phyloP scores from a whole-genome alignment of 64 coral and sea anemone genomes.

The Acropora yongei region DNA sequence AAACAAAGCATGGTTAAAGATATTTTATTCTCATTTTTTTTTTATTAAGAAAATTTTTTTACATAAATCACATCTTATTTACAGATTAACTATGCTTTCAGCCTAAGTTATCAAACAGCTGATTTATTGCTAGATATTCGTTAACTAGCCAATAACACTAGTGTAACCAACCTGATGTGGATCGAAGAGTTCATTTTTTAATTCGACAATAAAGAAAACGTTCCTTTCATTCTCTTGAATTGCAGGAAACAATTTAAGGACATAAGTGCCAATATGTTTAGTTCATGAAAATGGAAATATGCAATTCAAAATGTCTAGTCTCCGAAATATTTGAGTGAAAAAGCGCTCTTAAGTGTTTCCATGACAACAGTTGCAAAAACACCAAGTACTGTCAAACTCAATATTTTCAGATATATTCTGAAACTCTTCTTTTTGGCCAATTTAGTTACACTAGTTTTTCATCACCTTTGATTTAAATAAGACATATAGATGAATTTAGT shows the following conservation, averaged over 20 bases:
- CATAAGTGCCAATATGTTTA: not conserved
- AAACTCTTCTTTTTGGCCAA: not conserved
- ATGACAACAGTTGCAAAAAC: constrained; percentile 23
- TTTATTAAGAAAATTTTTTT: constrained; percentile 19
- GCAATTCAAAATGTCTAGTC: too few relatives aligned
- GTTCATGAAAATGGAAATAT: not conserved
- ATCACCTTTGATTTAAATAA: not conserved
- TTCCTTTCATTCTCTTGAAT: not conserved
- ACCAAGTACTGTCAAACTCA: too few relatives aligned
- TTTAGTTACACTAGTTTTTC: constrained; percentile 26
- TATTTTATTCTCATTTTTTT: not conserved
- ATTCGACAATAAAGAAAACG: not conserved
- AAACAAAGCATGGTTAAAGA: not conserved
- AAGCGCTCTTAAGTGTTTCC: not conserved
- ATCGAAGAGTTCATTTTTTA: too few relatives aligned
- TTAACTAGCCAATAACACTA: not conserved
- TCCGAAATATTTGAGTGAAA: too few relatives aligned
- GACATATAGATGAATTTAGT: not conserved
- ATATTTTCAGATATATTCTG: not conserved
- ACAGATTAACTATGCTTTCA: constrained; percentile 2
- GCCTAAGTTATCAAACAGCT: not conserved
- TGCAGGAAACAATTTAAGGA: not conserved
- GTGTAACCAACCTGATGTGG: constrained; percentile 15
- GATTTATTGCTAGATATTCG: too few relatives aligned
- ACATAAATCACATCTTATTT: not conserved